These are phyloP conservation scores for Rotaria socialis DNA, from an alignment of 2,888 invertebrate species.

Conservation along the genomic window DNA sequence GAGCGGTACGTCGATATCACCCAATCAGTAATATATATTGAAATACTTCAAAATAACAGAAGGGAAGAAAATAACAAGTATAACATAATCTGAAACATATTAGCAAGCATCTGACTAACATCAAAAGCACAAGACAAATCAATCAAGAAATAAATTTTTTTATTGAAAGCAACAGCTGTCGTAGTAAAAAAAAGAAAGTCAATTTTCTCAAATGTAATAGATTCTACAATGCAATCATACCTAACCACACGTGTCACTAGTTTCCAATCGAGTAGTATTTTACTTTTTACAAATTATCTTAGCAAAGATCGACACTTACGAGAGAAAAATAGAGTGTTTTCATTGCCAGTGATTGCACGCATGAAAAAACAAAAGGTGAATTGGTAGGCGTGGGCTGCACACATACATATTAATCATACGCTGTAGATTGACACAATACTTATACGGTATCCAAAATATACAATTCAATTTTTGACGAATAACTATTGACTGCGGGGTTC, in stretches of 20 bases:
- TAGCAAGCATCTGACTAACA: background rate
- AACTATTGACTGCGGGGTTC: background rate
- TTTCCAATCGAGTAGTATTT: background rate
- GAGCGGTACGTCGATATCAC: background rate
- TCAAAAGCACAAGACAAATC: background rate
- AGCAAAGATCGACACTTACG: background rate
- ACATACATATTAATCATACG: background rate
- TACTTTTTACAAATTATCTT: background rate
- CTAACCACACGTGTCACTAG: background rate
- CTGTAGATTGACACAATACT: background rate
- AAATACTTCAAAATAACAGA: background rate
- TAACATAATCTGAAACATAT: constrained; percentile 19
- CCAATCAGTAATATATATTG: background rate
- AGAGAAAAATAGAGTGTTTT: background rate
- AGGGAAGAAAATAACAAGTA: background rate
- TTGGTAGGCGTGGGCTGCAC: background rate
- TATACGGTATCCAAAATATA: background rate
- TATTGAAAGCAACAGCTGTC: background rate
- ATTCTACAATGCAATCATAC: background rate
- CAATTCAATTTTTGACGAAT: background rate
- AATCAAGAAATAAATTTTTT: background rate
- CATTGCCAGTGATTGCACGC: background rate
- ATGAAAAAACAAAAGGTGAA: background rate
- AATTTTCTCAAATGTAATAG: background rate
- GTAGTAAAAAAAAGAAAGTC: background rate